Conservation (phyloP, 2,113 vertebrate genomes). For the Sula dactylatra region DNA sequence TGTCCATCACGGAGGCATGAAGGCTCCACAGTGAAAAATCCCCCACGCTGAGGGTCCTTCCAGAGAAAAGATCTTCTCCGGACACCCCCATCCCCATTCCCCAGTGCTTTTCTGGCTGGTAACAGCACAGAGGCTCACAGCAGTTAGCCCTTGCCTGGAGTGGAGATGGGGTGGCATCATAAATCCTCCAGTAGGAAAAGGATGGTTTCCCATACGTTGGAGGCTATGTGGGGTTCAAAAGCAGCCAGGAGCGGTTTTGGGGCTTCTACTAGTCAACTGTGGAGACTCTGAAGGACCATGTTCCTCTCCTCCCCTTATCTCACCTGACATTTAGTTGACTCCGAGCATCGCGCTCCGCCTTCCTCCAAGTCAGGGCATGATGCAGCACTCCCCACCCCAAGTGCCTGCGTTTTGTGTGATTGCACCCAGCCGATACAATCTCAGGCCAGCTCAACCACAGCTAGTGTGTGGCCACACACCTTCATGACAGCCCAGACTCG, state of each 20-base stretch:
- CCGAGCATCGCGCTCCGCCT: neutral
- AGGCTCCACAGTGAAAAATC: neutral
- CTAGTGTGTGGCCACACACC: neutral
- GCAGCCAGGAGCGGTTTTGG: neutral
- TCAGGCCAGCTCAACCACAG: neutral
- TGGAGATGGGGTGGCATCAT: neutral
- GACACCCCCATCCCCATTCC: neutral
- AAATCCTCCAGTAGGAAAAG: neutral
- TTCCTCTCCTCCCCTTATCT: neutral
- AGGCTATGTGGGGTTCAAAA: neutral
- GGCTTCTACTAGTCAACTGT: neutral
- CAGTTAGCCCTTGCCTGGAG: fast-evolving
- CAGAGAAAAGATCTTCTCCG: neutral
- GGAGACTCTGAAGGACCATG: neutral
- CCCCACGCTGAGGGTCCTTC: neutral
- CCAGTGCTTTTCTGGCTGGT: neutral
- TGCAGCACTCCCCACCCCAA: neutral
- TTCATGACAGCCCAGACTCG: fast-evolving
- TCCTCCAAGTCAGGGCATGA: neutral
- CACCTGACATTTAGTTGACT: neutral
- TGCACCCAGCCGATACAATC: fast-evolving
- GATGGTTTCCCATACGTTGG: neutral
- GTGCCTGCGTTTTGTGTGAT: fast-evolving
- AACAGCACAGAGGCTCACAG: neutral
- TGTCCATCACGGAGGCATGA: neutral